Conservation (phyloP, 2,113 vertebrate species). For the Empidonax traillii region DNA sequence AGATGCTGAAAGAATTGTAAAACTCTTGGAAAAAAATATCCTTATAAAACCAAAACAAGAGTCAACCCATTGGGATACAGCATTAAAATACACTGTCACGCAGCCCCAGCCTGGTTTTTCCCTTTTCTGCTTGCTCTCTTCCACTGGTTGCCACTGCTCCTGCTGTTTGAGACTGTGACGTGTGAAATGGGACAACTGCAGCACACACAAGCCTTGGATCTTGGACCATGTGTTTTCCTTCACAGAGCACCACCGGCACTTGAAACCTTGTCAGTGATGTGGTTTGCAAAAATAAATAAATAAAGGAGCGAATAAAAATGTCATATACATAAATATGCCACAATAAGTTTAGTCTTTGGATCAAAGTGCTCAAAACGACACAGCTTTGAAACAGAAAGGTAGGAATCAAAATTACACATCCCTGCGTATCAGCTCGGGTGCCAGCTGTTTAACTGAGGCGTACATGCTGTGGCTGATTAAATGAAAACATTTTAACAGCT, state of each 20-base stretch:
- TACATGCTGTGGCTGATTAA: background rate
- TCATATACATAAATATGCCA: conserved; percentile 58
- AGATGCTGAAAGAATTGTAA: background rate
- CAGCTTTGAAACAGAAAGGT: conserved; percentile 46
- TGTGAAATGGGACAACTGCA: background rate
- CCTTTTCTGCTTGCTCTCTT: background rate
- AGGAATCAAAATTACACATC: conserved; percentile 22
- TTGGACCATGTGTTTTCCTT: background rate
- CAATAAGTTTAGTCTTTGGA: conserved; percentile 32
- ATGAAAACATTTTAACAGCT: conserved; percentile 31
- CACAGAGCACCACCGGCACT: background rate
- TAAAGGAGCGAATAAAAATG: conserved; percentile 25
- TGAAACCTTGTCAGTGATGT: background rate
- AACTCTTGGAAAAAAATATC: background rate
- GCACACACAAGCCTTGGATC: background rate
- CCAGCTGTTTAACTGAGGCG: conserved; percentile 3
- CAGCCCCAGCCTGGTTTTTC: background rate
- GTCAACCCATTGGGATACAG: background rate
- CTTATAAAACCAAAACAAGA: background rate
- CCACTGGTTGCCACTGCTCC: background rate
- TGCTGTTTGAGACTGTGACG: background rate
- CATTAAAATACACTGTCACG: background rate
- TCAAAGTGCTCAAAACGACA: conserved; percentile 42
- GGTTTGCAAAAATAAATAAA: conserved; percentile 41
- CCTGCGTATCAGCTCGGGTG: background rate